These are phyloP conservation scores for Pseudopodoces humilis DNA, from an alignment of 2,113 vertebrate species.

Conservation along the genomic window DNA sequence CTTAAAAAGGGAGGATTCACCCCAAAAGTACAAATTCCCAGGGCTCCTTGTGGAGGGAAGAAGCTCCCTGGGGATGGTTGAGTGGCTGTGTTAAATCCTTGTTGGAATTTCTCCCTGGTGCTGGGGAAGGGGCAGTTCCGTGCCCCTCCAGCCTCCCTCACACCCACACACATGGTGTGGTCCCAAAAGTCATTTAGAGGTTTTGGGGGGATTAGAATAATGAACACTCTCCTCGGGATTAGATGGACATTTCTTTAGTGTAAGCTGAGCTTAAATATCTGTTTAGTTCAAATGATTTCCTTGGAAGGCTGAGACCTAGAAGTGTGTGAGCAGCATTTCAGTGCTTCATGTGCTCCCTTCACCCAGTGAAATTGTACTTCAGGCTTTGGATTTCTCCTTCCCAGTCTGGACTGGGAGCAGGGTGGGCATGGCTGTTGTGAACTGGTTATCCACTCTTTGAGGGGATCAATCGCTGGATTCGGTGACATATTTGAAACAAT, in stretches of 20 bases:
- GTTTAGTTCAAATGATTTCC: not conserved
- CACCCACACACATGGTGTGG: not conserved
- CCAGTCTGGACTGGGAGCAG: not conserved
- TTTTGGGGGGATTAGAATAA: not conserved
- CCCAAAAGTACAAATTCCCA: not conserved
- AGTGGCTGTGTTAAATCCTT: not conserved
- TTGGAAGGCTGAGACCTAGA: not conserved
- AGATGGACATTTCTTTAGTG: not conserved
- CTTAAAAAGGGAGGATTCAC: not conserved
- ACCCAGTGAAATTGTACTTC: no score
- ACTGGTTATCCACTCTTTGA: not conserved
- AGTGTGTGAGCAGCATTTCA: not conserved
- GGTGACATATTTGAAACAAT: accelerated
- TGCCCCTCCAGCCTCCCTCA: not conserved
- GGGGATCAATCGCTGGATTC: not conserved
- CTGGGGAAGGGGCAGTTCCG: not conserved
- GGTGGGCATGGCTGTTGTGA: not conserved
- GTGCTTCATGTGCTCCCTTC: not conserved
- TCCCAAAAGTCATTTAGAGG: not conserved
- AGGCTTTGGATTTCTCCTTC: not conserved
- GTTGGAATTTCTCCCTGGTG: not conserved
- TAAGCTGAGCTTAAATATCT: not conserved
- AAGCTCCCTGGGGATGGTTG: not conserved
- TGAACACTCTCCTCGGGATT: not conserved
- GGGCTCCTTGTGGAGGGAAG: not conserved